phyloP scores from a whole-genome alignment of 2,888 invertebrate genomes.

The Carterocephalus palaemon region DNA sequence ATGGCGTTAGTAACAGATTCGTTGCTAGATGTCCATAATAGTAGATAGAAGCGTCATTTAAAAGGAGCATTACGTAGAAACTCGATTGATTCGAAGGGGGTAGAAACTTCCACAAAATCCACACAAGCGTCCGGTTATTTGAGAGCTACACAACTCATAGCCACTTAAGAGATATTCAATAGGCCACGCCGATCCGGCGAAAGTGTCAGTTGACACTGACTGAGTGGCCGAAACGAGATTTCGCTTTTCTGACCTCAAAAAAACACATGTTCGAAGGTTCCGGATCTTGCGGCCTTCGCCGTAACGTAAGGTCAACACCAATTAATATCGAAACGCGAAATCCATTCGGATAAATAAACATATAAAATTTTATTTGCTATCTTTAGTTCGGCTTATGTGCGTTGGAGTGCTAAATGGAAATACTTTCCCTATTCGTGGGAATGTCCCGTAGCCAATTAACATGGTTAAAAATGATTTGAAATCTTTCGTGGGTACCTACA shows the following conservation, averaged over 20 bases:
- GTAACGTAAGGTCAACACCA: slow-evolving; percentile 28
- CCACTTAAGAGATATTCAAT: slow-evolving; percentile 14
- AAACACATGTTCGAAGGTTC: slow-evolving; percentile 26
- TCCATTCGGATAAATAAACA: slow-evolving; percentile 19
- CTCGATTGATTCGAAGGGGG: too few species aligned
- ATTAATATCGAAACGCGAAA: slow-evolving; percentile 30
- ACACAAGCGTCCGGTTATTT: background rate
- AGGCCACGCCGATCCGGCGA: slow-evolving; percentile 34
- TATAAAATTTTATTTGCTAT: slow-evolving; percentile 24
- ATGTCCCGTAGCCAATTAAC: too few species aligned
- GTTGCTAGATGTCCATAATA: too few species aligned
- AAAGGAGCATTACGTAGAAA: too few species aligned
- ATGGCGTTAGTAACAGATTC: too few species aligned
- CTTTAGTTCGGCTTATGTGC: background rate
- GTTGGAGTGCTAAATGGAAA: too few species aligned
- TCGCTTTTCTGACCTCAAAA: slow-evolving; percentile 49
- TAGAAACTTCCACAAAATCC: background rate
- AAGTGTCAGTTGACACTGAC: slow-evolving; percentile 46
- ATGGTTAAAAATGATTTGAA: too few species aligned
- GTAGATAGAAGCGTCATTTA: too few species aligned
- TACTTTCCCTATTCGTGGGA: background rate
- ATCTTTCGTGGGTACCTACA: too few species aligned
- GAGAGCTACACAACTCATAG: background rate
- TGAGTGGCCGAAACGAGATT: slow-evolving; percentile 38
- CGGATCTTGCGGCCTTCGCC: slow-evolving; percentile 23